Conservation (phyloP, 2,797 vertebrate species). For the Gallinago stenura region DNA sequence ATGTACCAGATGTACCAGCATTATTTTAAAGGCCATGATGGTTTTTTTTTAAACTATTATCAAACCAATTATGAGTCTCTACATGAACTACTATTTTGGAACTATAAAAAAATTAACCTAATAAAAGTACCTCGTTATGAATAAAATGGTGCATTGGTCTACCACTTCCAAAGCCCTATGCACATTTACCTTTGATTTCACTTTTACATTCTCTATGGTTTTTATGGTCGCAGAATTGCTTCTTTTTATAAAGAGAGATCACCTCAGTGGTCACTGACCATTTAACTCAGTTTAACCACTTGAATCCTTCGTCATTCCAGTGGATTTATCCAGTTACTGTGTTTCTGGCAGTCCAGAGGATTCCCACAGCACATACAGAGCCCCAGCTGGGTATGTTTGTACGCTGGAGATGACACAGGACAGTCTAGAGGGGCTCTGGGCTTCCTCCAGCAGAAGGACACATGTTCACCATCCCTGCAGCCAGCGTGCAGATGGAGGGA, state of each 20-base stretch:
- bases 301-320: not conserved
- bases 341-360: not conserved
- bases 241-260: not conserved
- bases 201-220: not conserved
- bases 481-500: fast-evolving
- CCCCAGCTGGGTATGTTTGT: fast-evolving
- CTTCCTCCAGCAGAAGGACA: not conserved
- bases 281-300: not conserved
- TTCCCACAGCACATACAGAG: not conserved
- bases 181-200: not conserved
- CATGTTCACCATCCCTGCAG: fast-evolving
- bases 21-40: not conserved
- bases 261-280: not conserved
- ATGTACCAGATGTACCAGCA: not conserved
- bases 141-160: not conserved
- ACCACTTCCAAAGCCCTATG: not conserved
- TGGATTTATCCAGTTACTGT: not conserved
- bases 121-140: constrained; percentile 39
- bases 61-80: constrained; percentile 75
- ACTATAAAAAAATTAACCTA: constrained; percentile 65
- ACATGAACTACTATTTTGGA: constrained; percentile 77
- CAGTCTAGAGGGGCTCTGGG: fast-evolving
- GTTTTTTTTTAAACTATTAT: not conserved
- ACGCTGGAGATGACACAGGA: not conserved
- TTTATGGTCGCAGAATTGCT: not conserved